Evolutionary conservation across 30 jellyfish, hydroid and myxozoan species (phyloP).

Genomic region (Sanderia malayensis): DNA sequence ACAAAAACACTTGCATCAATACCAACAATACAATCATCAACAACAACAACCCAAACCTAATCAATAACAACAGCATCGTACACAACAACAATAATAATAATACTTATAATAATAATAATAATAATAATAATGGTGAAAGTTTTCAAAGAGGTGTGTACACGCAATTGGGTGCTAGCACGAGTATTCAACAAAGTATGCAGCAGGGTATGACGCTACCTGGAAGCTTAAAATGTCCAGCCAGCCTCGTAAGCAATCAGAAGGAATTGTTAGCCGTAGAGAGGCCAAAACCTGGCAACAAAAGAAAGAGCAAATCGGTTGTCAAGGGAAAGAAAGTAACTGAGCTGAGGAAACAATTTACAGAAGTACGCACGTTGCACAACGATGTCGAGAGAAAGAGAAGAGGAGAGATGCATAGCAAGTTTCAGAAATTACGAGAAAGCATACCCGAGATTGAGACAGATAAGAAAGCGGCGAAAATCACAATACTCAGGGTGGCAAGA

Average conservation of each 20-base stretch:
- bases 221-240: background rate
- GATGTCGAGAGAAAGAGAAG: slow-evolving; percentile 68
- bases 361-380: slow-evolving; percentile 62
- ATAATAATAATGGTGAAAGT: background rate
- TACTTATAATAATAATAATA: background rate
- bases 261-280: background rate
- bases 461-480: slow-evolving; percentile 65
- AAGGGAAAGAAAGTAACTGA: slow-evolving; percentile 27
- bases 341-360: slow-evolving; percentile 39
- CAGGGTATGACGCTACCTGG: slow-evolving; percentile 19
- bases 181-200: slow-evolving; percentile 1
- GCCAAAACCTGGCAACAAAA: slow-evolving; percentile 15
- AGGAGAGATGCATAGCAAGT: slow-evolving; percentile 70
- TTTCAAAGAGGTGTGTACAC: background rate
- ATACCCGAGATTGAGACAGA: slow-evolving; percentile 73
- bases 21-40: slow-evolving; percentile 9
- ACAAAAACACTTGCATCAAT: slow-evolving; percentile 25
- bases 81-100: background rate
- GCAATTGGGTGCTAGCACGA: slow-evolving; percentile 20
- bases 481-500: slow-evolving; percentile 64
- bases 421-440: slow-evolving; percentile 62
- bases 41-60: slow-evolving; percentile 13
- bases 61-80: background rate
- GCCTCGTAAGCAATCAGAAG: background rate
- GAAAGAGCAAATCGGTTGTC: background rate